Evolutionary conservation across 1,140 invertebrate genomes (phyloP).

Genomic region (Helicoverpa zea): DNA sequence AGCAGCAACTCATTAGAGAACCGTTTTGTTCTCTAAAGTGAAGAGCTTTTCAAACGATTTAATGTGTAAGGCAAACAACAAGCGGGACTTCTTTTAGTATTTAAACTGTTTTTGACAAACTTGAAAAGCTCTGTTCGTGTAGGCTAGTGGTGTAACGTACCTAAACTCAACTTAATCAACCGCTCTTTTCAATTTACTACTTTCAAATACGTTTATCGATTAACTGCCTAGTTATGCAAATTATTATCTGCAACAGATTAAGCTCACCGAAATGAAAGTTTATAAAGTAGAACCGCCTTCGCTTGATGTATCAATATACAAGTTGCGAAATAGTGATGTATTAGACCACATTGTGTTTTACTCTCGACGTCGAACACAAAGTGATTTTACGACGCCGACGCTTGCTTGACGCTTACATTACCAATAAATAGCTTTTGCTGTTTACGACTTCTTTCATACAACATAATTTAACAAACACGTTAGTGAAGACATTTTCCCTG

Average conservation of each 20-base stretch:
- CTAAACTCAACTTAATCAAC: too few relatives aligned
- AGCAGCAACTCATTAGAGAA: conserved; percentile 7
- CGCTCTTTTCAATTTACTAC: too few relatives aligned
- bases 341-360: not conserved
- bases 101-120: not conserved
- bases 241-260: too few relatives aligned
- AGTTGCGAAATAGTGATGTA: too few relatives aligned
- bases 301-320: too few relatives aligned
- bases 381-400: conserved; percentile 1
- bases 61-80: not conserved
- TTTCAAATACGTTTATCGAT: too few relatives aligned
- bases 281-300: too few relatives aligned
- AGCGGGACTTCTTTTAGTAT: not conserved
- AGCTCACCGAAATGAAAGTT: too few relatives aligned
- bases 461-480: not conserved
- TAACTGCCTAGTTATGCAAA: too few relatives aligned
- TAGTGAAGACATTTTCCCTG: not conserved
- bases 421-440: conserved; percentile 4
- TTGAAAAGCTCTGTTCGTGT: not conserved
- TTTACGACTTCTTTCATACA: not conserved
- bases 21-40: conserved; percentile 10
- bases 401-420: not conserved
- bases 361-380: not conserved
- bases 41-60: not conserved
- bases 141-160: not conserved